Percentiles rank a stretch among this genome's conserved stretches.
Conservation (phyloP, 2,797 vertebrate genomes). For the Hirundo rustica region DNA sequence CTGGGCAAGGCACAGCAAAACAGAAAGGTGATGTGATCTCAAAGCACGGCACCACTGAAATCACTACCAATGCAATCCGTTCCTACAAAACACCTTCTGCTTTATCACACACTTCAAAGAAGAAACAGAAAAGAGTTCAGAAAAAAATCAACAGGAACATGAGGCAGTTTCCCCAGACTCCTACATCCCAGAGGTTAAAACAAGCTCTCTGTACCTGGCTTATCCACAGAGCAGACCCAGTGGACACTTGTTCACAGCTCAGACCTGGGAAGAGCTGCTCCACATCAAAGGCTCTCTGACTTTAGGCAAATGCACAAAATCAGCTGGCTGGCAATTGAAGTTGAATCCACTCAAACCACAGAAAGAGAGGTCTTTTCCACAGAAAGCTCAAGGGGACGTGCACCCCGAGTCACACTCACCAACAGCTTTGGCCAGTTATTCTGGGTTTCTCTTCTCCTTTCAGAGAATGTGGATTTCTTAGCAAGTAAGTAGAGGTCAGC, state of each 20-base stretch:
- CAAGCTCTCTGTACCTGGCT: background rate
- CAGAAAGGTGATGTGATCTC: background rate
- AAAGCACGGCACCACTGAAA: background rate
- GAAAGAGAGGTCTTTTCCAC: background rate
- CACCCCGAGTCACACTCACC: fast-evolving
- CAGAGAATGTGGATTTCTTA: background rate
- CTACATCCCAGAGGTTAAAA: background rate
- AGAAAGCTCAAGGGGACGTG: background rate
- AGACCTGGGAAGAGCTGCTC: background rate
- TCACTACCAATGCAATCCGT: background rate
- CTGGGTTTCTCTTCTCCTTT: background rate
- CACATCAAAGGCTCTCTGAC: background rate
- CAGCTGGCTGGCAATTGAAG: background rate
- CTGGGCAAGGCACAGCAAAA: background rate
- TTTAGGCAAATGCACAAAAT: background rate
- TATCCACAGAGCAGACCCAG: background rate
- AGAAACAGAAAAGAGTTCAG: background rate
- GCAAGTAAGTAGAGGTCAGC: background rate
- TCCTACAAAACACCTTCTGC: background rate
- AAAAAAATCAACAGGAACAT: background rate
- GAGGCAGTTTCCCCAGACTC: background rate
- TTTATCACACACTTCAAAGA: background rate
- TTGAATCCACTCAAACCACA: background rate
- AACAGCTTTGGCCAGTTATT: background rate
- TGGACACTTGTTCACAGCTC: background rate